Evolutionary conservation across 2,888 invertebrate genomes (phyloP), one percentile per base, ranked within the genome.

Genomic region (Amiota communis): DNA sequence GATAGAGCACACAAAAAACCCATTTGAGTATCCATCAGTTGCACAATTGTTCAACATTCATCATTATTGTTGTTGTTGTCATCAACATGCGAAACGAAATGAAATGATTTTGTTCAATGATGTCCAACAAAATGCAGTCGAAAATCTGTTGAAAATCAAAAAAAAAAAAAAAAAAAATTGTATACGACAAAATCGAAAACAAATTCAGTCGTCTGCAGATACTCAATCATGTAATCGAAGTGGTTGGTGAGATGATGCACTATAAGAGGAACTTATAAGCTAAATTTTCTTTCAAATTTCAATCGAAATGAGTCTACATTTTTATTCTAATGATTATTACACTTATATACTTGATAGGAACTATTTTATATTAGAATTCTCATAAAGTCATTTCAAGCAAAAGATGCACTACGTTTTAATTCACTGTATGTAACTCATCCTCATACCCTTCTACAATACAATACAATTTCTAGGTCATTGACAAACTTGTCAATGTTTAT

Each of bases 31-130:
- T 72, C 74, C 72, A 77, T 67, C 72, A 69, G 70, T 70, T 61
- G 51, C 81, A 78, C 86, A 78, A 82, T 82, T 80, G 75, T 80
- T 79, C 79, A 73, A 74, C 76, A 80, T 83, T 79, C 86, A 79
- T 81, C 82, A 85, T 51, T 53, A 68, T 68, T n/a, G n/a, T 51
- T 36, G n/a, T 51, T 36, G 6, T 48, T 49, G 11, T 49, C 65
- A 49, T 53, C 67, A 68, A 12, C 59, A 59, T 67, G 47, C 67
- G 47, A 49, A 67, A 67, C 67, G 20, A 59, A 49, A 15, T 49
- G 47, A 49, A 67, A 67, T 47, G 20, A 72, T 71, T 76, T 73
- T 76, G 70, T 70, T 74, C 85, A 82, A 84, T 84, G 82, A 82
- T 82, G 77, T 77, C 78, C 67, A 68, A 63, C 46, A 63, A 46